Evolutionary conservation across 2,888 invertebrate species (phyloP), one percentile per base, ranked within the genome.

Genomic region (Tubulanus polymorphus): DNA sequence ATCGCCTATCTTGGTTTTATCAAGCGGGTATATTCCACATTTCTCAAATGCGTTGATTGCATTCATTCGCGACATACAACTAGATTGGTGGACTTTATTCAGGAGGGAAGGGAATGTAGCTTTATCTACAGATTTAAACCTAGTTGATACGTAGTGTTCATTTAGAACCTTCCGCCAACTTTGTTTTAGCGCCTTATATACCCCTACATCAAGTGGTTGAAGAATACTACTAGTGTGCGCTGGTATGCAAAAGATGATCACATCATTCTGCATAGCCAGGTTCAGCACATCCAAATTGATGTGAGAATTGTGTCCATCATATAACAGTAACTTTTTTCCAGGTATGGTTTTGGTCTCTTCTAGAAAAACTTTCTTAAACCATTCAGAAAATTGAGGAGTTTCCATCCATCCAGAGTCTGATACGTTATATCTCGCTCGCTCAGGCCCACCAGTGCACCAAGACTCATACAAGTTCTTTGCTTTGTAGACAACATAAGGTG

Each of bases 401-500:
- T 41, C 41, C 41, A 41, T 41, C 41, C 41, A 41, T 41, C 41
- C 41, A 15, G 18, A 20, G 20, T 41, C 23, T 8, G 41, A 41
- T 15, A 23, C 23, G 41, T 41, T 41, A 23, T 41, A 41, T 23
- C 41, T 18, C n/a, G 30, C 47, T 23, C 48, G 51, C 18, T 51
- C 41, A 23, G 51, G 56, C 27, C 59, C 56, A 50, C 54, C 58
- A 15, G 15, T 12, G 28, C 26, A 50, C 59, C 59, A 59, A 25
- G 41, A 48, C n/a, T 28, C 27, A 35, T 59, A 59, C 46, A 59
- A 26, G 41, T 59, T 53, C 41, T 53, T 59, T 3, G 53, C 50
- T 32, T 56, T 52, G 37, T 59, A 59, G 23, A 53, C 56, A 12
- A 59, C 53, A 46, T 56, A 57, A n/a, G 56, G 56, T 35, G 61